These are phyloP conservation scores for Ericerus pela DNA, from an alignment of 1,140 invertebrate species.

Conservation along the genomic window DNA sequence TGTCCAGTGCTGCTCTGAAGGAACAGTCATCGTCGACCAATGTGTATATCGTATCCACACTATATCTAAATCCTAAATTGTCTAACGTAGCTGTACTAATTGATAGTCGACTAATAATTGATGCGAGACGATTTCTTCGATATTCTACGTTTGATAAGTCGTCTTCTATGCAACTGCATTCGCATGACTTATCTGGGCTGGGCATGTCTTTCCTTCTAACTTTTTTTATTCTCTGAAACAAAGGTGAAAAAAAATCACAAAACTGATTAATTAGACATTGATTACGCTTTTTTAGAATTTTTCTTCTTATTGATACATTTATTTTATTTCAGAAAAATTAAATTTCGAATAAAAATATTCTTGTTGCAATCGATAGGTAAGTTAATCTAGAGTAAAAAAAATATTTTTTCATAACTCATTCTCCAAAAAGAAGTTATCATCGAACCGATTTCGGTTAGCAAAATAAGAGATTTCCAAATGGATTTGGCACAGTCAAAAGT, in stretches of 20 bases:
- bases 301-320: background rate
- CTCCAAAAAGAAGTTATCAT: too few relatives aligned
- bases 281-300: background rate
- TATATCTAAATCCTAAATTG: background rate
- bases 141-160: background rate
- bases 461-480: too few relatives aligned
- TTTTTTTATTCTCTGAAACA: slow-evolving; percentile 1
- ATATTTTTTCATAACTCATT: background rate
- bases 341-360: too few relatives aligned
- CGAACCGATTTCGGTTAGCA: too few relatives aligned
- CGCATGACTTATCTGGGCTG: background rate
- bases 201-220: background rate
- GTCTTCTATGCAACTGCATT: background rate
- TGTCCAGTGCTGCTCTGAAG: background rate
- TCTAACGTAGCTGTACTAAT: background rate
- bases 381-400: background rate
- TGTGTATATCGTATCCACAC: background rate
- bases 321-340: too few relatives aligned
- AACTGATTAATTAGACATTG: background rate
- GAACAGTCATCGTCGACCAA: background rate
- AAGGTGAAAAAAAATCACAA: background rate
- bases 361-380: too few relatives aligned
- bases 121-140: background rate
- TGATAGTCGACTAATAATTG: background rate
- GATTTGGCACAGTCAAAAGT: too few relatives aligned